A percentile compares a stretch with the other conserved stretches of the same genome.
phyloP scores from a whole-genome alignment of 2,888 invertebrate genomes.

The Enoplolaimus lenunculus region DNA sequence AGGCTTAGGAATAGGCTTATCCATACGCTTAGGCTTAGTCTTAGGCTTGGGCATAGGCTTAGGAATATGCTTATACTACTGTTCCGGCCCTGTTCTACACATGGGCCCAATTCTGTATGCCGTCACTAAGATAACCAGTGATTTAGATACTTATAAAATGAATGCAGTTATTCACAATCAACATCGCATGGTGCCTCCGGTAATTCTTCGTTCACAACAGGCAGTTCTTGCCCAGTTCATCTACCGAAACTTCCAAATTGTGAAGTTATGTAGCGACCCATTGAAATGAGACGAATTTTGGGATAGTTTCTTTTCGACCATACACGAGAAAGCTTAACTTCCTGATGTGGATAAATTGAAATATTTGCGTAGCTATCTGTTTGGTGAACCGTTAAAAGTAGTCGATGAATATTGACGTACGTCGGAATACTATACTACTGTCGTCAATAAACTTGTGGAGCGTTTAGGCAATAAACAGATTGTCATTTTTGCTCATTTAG shows the following conservation, averaged over 20 bases:
- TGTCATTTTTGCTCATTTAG: neutral
- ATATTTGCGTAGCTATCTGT: neutral
- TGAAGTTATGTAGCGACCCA: neutral
- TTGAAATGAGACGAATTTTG: neutral
- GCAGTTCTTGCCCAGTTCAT: no score
- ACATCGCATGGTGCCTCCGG: no score
- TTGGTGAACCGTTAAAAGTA: neutral
- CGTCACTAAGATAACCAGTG: no score
- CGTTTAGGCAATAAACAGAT: neutral
- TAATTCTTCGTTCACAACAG: no score
- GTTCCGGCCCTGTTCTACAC: no score
- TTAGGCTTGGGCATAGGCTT: no score
- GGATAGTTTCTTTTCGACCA: neutral
- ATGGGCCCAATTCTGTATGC: no score
- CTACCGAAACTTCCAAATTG: neutral
- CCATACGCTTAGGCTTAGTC: no score
- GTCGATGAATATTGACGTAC: neutral
- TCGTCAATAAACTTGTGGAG: neutral
- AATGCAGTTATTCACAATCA: no score
- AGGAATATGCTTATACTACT: no score
- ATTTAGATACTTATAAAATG: no score
- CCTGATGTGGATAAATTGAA: neutral
- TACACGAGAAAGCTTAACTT: neutral
- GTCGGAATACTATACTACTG: neutral
- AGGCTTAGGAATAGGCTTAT: no score